phyloP scores from a whole-genome alignment of 2,113 vertebrate species.

The Gasterosteus aculeatus region DNA sequence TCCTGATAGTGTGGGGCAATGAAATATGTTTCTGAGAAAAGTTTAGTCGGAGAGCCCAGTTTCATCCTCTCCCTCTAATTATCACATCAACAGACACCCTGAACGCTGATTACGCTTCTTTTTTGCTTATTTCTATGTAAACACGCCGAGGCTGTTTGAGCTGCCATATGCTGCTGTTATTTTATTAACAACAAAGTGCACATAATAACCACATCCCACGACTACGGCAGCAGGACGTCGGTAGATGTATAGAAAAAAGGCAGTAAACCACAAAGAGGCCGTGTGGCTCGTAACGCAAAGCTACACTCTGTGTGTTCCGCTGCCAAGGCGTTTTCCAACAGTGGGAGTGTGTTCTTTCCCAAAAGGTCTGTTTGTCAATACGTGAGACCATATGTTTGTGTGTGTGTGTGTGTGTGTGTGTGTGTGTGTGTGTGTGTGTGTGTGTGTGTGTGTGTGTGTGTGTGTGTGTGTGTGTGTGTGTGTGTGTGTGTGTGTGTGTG shows the following conservation, averaged over 20 bases:
- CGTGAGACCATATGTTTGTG: slow-evolving; percentile 64
- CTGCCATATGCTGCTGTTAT: slow-evolving; percentile 53
- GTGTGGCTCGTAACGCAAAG: slow-evolving; percentile 28
- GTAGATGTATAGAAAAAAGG: slow-evolving; percentile 30
- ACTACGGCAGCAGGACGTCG: slow-evolving; percentile 34
- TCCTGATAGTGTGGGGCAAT: neutral
- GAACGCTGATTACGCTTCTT: slow-evolving; percentile 2
- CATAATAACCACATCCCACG: slow-evolving; percentile 52
- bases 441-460: slow-evolving; percentile 37
- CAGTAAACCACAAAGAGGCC: slow-evolving; percentile 50
- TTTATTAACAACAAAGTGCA: slow-evolving; percentile 59
- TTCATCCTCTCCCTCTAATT: slow-evolving; percentile 16
- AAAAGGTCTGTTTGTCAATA: slow-evolving; percentile 72
- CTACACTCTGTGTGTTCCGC: slow-evolving; percentile 64
- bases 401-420: slow-evolving; percentile 27
- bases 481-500: neutral
- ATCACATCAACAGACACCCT: slow-evolving; percentile 31
- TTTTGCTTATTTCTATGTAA: slow-evolving; percentile 38
- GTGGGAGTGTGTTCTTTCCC: slow-evolving; percentile 40
- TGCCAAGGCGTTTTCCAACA: slow-evolving; percentile 51
- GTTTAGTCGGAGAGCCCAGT: slow-evolving; percentile 3
- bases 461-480: neutral
- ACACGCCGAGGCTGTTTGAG: slow-evolving; percentile 45
- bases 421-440: slow-evolving; percentile 43
- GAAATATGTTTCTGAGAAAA: slow-evolving; percentile 12